Percentiles rank a stretch among this genome's conserved stretches.
These are phyloP conservation scores for Fistularia tabacaria DNA, from an alignment of 2,797 vertebrate species.

Conservation along the genomic window DNA sequence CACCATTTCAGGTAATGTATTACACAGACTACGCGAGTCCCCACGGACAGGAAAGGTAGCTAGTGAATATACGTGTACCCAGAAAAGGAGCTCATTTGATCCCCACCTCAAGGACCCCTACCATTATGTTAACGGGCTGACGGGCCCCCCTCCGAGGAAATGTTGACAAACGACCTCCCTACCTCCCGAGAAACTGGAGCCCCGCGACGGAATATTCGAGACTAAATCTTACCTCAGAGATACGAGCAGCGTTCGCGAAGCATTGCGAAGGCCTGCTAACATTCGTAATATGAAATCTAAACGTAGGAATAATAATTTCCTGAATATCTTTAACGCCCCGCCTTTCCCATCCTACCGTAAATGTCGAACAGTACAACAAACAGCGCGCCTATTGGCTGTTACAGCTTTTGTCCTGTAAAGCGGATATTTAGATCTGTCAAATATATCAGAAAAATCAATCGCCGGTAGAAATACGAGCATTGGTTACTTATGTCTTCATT, in stretches of 20 bases:
- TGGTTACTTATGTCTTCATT: fast-evolving
- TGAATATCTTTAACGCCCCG: constrained; percentile 48
- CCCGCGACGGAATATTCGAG: not conserved
- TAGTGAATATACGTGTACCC: no score
- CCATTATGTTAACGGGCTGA: not conserved
- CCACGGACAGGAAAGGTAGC: no score
- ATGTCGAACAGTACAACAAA: constrained; percentile 56
- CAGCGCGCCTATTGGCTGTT: constrained; percentile 61
- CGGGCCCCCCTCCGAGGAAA: constrained; percentile 73
- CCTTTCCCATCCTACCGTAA: constrained; percentile 31
- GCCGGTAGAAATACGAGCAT: fast-evolving
- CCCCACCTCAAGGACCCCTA: constrained; percentile 70
- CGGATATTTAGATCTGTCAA: not conserved
- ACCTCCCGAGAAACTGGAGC: constrained; percentile 14
- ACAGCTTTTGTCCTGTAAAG: constrained; percentile 16
- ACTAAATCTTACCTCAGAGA: constrained; percentile 35
- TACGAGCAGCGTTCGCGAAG: not conserved
- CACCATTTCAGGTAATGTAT: no score
- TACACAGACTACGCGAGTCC: no score
- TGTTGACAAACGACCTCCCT: constrained; percentile 75
- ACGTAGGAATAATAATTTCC: constrained; percentile 38
- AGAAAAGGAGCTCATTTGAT: constrained; percentile 21
- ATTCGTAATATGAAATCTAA: not conserved
- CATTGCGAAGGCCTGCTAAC: fast-evolving
- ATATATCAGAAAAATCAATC: not conserved